Evolutionary conservation across 2,113 vertebrate species (phyloP), one percentile per base, ranked within the genome.

Genomic region (Stigmatopora nigra): DNA sequence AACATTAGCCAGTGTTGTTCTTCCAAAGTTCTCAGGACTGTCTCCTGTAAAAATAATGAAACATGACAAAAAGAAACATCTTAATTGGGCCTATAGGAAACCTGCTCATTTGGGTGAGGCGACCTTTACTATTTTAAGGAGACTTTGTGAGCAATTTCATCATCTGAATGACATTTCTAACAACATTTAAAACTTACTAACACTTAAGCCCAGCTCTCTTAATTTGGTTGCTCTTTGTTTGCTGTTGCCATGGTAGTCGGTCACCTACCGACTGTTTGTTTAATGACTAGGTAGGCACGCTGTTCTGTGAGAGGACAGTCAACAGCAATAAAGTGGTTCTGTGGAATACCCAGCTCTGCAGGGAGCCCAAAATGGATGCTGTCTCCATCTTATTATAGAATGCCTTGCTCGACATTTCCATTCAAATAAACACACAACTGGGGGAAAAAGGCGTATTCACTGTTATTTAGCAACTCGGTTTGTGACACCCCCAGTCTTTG

Each of bases 1-100:
- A 75, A 99, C 89, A 85, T 98, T 99, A 71, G 91, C 94, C 7
- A 99, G 93, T 51, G 97, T 99, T 58, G 94, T 97, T 83, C 95
- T 92, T 56, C 94, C 94, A 2, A 99, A 99, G 86, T 97, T 93
- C 73, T 94, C 91, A 0, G 89, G 93, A 75, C 88, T 92, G 85
- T 89, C 86, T 69, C 92, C 96, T 99, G 81, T 85, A 78, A 86
- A 78, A 68, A 82, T 81, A 82, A 89, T 86, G 61, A 78, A 63
- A 84, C 44, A 61, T 55, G 82, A 82, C 79, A 79, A 45, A 75
- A 10, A 61, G 55, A 76, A 68, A 74, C 51, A 14, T 70, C 79
- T 68, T 59, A 31, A 78, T 67, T 75, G 68, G 53, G 65, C 60
- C 45, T 51, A 1, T 74, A 68, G 61, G 58, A 74, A 78, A 65